Evolutionary conservation across 2,797 vertebrate species (phyloP).

Genomic region (Momotus momota): DNA sequence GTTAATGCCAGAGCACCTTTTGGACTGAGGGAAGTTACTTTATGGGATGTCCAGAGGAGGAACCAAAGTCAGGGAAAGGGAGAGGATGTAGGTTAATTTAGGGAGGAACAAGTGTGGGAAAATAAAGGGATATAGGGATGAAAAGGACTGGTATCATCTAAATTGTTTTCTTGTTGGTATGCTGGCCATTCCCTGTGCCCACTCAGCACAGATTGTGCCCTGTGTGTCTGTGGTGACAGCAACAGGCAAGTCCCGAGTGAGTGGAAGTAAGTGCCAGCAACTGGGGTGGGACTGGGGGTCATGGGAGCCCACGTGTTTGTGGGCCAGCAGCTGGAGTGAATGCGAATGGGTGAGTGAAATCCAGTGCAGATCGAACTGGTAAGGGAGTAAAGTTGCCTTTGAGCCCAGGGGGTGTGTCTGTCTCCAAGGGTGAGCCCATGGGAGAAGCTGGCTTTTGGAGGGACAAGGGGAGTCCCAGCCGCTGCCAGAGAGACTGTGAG

Average conservation of each 20-base stretch:
- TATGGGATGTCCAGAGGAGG: not conserved
- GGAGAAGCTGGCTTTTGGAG: not conserved
- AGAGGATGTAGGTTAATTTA: too few species aligned
- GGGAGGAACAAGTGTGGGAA: not conserved
- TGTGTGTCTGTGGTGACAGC: not conserved
- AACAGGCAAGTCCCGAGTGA: fast-evolving
- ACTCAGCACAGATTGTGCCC: not conserved
- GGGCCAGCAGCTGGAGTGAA: not conserved
- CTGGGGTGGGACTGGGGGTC: not conserved
- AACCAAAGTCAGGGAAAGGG: not conserved
- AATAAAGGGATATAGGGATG: not conserved
- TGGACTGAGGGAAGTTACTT: not conserved
- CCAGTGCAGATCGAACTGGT: fast-evolving
- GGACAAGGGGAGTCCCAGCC: not conserved
- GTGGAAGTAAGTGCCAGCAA: fast-evolving
- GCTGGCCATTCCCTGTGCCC: not conserved
- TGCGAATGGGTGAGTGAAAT: fast-evolving
- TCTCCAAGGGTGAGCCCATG: not conserved
- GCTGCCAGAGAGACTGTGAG: not conserved
- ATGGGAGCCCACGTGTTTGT: fast-evolving
- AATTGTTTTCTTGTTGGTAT: not conserved
- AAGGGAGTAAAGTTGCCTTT: not conserved
- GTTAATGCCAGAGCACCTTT: not conserved
- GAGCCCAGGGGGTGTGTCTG: not conserved
- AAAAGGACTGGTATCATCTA: not conserved